A percentile compares a stretch with the other conserved stretches of the same genome.
Evolutionary conservation across 2,797 vertebrate genomes (phyloP).

Genomic region (Esox masquinongy): DNA sequence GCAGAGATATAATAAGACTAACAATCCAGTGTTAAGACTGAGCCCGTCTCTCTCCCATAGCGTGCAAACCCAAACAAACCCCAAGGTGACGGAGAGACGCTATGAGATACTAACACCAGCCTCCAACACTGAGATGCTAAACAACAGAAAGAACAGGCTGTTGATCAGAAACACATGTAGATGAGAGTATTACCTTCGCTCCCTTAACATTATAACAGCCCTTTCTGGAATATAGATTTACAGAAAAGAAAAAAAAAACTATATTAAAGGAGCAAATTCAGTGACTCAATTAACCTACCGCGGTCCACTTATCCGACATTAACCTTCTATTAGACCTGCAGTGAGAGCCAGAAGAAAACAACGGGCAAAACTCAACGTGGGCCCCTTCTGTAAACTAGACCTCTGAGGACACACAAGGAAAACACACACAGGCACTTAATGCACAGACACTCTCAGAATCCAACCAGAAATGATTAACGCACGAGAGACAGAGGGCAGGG

Average conservation of each 20-base stretch:
- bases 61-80: conserved; percentile 58
- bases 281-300: conserved; percentile 37
- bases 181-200: neutral
- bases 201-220: neutral
- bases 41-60: conserved; percentile 31
- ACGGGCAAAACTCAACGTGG: conserved; percentile 12
- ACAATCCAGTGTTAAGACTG: conserved; percentile 35
- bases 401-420: conserved; percentile 23
- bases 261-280: conserved; percentile 14
- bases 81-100: neutral
- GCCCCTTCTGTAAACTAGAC: conserved; percentile 23
- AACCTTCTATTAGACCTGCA: neutral
- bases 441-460: conserved; percentile 1
- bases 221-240: neutral
- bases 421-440: conserved; percentile 17
- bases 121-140: neutral
- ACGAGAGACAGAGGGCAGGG: neutral
- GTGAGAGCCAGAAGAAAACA: conserved; percentile 8
- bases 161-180: conserved; percentile 39
- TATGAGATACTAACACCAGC: neutral
- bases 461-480: neutral
- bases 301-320: conserved; percentile 22
- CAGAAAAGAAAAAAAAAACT: conserved; percentile 10
- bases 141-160: neutral
- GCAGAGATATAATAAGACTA: conserved; percentile 35